A percentile compares a stretch with the other conserved stretches of the same genome.
Conservation (phyloP, 2,113 vertebrate genomes). For the Meriones unguiculatus region DNA sequence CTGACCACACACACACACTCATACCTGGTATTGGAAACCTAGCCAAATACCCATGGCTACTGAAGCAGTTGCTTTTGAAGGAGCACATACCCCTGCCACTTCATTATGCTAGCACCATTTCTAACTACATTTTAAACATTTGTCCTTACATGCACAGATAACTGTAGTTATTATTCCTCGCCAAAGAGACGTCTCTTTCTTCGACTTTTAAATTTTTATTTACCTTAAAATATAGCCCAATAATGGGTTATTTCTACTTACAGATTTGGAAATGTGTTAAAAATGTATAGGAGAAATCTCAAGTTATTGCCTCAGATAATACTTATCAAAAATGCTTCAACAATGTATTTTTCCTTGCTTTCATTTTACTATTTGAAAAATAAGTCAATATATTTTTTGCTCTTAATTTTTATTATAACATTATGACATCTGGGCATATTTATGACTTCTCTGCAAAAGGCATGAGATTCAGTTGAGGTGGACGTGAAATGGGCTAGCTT, state of each 20-base stretch:
- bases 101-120: not conserved
- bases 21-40: not conserved
- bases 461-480: not conserved
- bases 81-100: not conserved
- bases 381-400: constrained; percentile 4
- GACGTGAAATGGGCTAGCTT: not conserved
- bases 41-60: not conserved
- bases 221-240: not conserved
- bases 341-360: not conserved
- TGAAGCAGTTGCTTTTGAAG: not conserved
- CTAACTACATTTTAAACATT: not conserved
- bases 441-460: not conserved
- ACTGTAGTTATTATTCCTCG: not conserved
- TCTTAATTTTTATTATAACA: not conserved
- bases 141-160: not conserved
- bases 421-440: not conserved
- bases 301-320: not conserved
- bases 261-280: not conserved
- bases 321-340: not conserved
- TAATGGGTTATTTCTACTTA: not conserved
- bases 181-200: not conserved
- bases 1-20: not conserved
- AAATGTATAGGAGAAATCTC: not conserved
- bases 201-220: not conserved
- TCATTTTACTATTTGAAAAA: not conserved